Evolutionary conservation across 2,113 vertebrate species (phyloP).

Genomic region (Myotis brandtii): DNA sequence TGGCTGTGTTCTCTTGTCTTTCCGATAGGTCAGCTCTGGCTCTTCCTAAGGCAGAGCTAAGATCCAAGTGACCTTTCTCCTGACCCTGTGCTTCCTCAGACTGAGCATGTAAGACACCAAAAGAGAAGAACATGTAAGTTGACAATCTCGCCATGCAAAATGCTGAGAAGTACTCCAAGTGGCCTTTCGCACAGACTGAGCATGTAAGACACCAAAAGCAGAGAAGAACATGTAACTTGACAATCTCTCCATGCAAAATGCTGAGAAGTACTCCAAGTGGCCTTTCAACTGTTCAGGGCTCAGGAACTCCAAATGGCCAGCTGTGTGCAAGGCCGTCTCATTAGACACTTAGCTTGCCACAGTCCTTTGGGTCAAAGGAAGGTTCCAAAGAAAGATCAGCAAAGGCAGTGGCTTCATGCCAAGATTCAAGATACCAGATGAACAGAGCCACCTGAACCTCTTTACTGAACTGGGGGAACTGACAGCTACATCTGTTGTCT

Average conservation of each 20-base stretch:
- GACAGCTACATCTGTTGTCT: slow-evolving; percentile 53
- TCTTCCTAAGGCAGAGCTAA: neutral
- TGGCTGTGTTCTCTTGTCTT: neutral
- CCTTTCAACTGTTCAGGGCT: neutral
- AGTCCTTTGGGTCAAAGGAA: slow-evolving; percentile 50
- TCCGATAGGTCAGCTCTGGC: neutral
- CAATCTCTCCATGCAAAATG: neutral
- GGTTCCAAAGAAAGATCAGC: neutral
- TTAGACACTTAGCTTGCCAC: neutral
- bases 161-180: neutral
- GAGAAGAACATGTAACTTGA: neutral
- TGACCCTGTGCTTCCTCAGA: neutral
- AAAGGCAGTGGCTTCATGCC: slow-evolving; percentile 69
- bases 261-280: neutral
- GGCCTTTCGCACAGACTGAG: neutral
- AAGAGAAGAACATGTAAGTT: neutral
- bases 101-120: neutral
- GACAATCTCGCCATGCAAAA: neutral
- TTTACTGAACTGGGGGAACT: slow-evolving; percentile 37
- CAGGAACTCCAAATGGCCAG: slow-evolving; percentile 8
- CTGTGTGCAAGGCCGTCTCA: neutral
- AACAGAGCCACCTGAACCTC: slow-evolving; percentile 65
- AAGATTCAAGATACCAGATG: slow-evolving; percentile 52
- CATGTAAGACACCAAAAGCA: neutral
- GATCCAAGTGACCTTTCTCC: neutral